Evolutionary conservation across 2,888 invertebrate genomes (phyloP).

Genomic region (Neoaliturus tenellus): DNA sequence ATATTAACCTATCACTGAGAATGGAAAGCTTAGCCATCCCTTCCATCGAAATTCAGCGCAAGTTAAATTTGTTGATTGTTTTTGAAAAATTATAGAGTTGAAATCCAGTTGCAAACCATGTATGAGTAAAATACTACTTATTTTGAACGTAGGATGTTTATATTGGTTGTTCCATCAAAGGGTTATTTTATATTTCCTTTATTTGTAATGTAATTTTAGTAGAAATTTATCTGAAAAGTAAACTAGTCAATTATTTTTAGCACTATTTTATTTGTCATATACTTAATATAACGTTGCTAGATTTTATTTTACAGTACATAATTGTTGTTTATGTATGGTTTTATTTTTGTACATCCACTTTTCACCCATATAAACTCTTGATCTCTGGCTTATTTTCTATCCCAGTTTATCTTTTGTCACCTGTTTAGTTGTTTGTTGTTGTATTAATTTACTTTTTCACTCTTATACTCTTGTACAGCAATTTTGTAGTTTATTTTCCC

Average conservation of each 20-base stretch:
- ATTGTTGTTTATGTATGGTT: background rate
- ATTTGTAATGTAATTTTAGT: background rate
- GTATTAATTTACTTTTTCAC: background rate
- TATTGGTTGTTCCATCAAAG: background rate
- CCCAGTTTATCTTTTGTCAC: background rate
- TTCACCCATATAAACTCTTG: background rate
- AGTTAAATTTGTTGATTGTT: too few relatives aligned
- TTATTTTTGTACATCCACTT: background rate
- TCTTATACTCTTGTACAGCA: slow-evolving; percentile 12
- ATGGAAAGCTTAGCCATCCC: too few relatives aligned
- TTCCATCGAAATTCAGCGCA: too few relatives aligned
- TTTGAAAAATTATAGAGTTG: background rate
- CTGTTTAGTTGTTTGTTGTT: slow-evolving; percentile 5
- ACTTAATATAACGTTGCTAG: slow-evolving; percentile 6
- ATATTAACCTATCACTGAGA: too few relatives aligned
- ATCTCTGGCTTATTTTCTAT: background rate
- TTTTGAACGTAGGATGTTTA: background rate
- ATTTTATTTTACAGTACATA: background rate
- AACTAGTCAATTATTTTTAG: slow-evolving; percentile 44
- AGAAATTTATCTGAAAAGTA: slow-evolving; percentile 2
- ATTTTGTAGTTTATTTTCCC: background rate
- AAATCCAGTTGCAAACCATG: background rate
- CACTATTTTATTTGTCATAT: slow-evolving; percentile 14
- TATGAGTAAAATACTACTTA: background rate
- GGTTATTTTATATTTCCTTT: slow-evolving; percentile 1